Conservation (phyloP, 2,888 invertebrate species). For the Vanessa cardui region DNA sequence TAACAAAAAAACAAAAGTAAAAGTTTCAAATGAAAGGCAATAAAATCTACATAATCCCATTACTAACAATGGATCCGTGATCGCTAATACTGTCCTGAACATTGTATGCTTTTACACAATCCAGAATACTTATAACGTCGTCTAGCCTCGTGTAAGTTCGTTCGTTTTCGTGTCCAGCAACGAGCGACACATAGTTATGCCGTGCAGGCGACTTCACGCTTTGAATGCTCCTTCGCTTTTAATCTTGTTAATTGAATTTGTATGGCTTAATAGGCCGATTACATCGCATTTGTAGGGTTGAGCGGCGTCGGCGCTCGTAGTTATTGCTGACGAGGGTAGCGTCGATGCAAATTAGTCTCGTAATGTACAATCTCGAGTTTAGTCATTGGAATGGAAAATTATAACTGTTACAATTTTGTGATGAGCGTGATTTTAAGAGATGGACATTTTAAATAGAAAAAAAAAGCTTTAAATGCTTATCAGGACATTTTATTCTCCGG, state of each 20-base stretch:
- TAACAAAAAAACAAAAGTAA: no score
- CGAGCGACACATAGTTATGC: background rate
- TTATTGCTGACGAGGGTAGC: constrained; percentile 39
- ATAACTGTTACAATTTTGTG: constrained; percentile 23
- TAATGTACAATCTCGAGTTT: constrained; percentile 31
- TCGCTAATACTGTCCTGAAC: background rate
- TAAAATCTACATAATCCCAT: no score
- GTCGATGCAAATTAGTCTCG: constrained; percentile 41
- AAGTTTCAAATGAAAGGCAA: no score
- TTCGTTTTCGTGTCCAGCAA: no score
- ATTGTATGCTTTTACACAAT: background rate
- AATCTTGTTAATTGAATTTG: constrained; percentile 58
- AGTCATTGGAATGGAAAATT: constrained; percentile 33
- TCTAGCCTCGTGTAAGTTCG: background rate
- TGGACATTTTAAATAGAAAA: background rate
- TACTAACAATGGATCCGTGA: no score
- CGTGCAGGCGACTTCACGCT: constrained; percentile 20
- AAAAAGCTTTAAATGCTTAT: no score
- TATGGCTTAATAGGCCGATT: constrained; percentile 60
- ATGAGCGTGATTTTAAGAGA: background rate
- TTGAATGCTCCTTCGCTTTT: constrained; percentile 23
- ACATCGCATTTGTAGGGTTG: constrained; percentile 55
- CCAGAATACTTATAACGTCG: background rate
- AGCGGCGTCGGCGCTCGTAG: constrained; percentile 33
- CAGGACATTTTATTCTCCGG: no score